Base-by-base conservation (phyloP, 1,140 invertebrate genomes). In the Cryptotermes secundus region DNA sequence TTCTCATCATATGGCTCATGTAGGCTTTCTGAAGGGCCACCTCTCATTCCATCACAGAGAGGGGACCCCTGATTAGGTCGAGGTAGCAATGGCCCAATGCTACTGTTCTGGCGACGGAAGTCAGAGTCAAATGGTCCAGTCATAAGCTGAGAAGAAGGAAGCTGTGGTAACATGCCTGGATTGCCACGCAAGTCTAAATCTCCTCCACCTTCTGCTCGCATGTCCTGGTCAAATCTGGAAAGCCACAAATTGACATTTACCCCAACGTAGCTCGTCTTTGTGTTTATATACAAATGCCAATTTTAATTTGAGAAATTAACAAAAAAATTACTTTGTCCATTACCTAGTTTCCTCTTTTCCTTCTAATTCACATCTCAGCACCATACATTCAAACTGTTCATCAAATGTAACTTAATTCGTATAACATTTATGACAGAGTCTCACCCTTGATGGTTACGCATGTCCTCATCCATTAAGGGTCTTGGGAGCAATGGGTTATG, bases 41-140 rank as follows among this genome's bases (percentile, higher is more conserved):
- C 81, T 82, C 81, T 38, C 34, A 38, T 35, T 31, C 36, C n/a
- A 22, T 42, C n/a, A 31, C 34, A 26, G 31, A 24, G 2, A 53
- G 81, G 42, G 31, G 81, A 49, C 4, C 81, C 81, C 38, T 82
- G 81, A 82, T 82, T 82, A 12, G 81, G 81, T 34, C 81, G 81
- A 49, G 81, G 42, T 31, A 82, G 38, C 38, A 82, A 49, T 53
- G 81, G 81, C 14, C 2, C 26, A 34, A 45, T 34, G 26, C 59
- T n/a, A 72, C 59, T 72, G 9, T 72, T 72, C n/a, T 72, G 59
- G 10, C 31, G 59, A n/a, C 59, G 59, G 59, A 72, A 72, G n/a
- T 72, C 59, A 72, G 59, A n/a, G 26, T 72, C 59, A 31, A 72
- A 72, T 4, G n/a, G 59, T 72, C 59, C 59, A 31, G 0, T 4